Evolutionary conservation across 2,888 invertebrate genomes (phyloP).

Genomic region (Hyposoter dolosus): DNA sequence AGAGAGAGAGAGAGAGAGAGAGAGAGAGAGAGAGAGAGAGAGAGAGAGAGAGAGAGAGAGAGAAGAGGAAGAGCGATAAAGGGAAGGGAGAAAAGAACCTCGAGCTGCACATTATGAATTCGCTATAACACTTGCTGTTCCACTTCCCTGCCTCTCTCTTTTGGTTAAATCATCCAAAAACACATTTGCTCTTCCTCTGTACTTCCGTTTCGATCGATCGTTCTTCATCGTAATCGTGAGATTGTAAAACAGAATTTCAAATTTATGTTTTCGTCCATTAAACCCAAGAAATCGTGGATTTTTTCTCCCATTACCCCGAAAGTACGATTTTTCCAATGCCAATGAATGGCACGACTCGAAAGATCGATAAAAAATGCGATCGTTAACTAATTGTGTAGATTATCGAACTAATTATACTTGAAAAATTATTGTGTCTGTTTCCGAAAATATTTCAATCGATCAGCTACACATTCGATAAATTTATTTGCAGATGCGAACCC

Average conservation of each 20-base stretch:
- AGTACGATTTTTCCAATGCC: background rate
- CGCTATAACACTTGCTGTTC: constrained; percentile 59
- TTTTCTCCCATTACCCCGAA: background rate
- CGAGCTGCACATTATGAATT: constrained; percentile 67
- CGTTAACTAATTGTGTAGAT: too few species aligned
- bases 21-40: constrained; percentile 31
- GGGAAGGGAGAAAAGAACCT: constrained; percentile 19
- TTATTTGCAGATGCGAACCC: constrained; percentile 27
- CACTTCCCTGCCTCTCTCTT: constrained; percentile 30
- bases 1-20: constrained; percentile 28
- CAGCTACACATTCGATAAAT: background rate
- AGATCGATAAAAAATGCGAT: too few species aligned
- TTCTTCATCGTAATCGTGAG: constrained; percentile 39
- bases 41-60: constrained; percentile 32
- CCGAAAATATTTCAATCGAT: background rate
- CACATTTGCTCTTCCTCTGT: constrained; percentile 37
- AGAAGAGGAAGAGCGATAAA: background rate
- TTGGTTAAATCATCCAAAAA: constrained; percentile 34
- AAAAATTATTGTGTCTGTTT: too few species aligned
- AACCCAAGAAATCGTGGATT: background rate
- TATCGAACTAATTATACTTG: too few species aligned
- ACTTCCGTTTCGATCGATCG: constrained; percentile 25
- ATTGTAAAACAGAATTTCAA: constrained; percentile 21
- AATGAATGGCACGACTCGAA: too few species aligned
- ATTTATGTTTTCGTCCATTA: constrained; percentile 3